A percentile compares a stretch with the other conserved stretches of the same genome.
Evolutionary conservation across 2,797 vertebrate genomes (phyloP).

Genomic region (Nannoperca obscura): DNA sequence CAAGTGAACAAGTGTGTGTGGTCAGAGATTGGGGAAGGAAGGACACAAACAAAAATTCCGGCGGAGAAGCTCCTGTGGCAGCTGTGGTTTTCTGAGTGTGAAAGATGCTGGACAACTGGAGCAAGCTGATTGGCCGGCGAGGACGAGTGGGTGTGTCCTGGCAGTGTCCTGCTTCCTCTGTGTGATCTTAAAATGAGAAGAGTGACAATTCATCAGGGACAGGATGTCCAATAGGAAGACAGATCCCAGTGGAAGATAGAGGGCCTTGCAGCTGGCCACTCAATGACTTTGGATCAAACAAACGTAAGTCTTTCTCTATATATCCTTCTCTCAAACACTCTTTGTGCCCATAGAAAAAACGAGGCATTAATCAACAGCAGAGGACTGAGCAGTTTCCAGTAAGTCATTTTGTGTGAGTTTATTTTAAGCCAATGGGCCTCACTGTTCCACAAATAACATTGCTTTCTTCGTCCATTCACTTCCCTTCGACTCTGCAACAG

Average conservation of each 20-base stretch:
- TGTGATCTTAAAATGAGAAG: constrained; percentile 86
- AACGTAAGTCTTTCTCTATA: constrained; percentile 69
- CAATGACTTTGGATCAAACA: constrained; percentile 73
- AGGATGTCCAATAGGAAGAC: constrained; percentile 90
- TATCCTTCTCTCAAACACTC: constrained; percentile 57
- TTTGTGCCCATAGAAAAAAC: constrained; percentile 62
- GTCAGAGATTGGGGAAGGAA: constrained; percentile 81
- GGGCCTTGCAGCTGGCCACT: constrained; percentile 76
- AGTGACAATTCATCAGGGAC: constrained; percentile 90
- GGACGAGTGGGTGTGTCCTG: constrained; percentile 69
- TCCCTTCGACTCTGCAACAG: constrained; percentile 76
- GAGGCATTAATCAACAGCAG: constrained; percentile 74
- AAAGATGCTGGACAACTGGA: constrained; percentile 89
- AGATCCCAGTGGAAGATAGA: constrained; percentile 76
- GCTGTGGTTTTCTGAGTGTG: constrained; percentile 83
- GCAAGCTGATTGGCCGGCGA: constrained; percentile 82
- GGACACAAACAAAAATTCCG: constrained; percentile 75
- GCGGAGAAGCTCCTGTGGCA: constrained; percentile 83
- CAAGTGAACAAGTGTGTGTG: constrained; percentile 75
- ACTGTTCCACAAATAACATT: constrained; percentile 82
- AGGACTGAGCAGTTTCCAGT: constrained; percentile 73
- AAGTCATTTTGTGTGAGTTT: constrained; percentile 78
- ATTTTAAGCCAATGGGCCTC: constrained; percentile 80
- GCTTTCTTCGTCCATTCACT: constrained; percentile 76
- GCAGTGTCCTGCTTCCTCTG: constrained; percentile 85